phyloP scores from a whole-genome alignment of 2,113 vertebrate genomes.

The Chrysemys picta region DNA sequence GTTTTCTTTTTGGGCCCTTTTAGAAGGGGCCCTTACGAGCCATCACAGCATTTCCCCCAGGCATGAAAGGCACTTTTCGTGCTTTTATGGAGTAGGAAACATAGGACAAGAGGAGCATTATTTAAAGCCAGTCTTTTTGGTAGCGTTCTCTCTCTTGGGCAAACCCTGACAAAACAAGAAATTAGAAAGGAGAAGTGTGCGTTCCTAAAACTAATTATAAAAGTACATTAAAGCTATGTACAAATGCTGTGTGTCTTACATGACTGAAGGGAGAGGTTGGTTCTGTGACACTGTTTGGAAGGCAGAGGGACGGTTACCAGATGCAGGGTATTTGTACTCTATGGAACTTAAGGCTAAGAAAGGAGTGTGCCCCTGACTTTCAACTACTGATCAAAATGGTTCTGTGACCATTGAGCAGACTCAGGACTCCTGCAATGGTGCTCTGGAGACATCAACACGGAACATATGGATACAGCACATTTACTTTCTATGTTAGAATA shows the following conservation, averaged over 20 bases:
- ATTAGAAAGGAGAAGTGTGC: not conserved
- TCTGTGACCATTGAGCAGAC: not conserved
- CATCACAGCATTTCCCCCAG: not conserved
- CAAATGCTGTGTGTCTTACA: not conserved
- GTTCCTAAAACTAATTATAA: conserved; percentile 21
- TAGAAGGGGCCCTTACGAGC: not conserved
- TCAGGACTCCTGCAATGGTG: not conserved
- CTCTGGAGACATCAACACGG: not conserved
- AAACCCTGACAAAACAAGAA: not conserved
- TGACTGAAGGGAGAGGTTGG: not conserved
- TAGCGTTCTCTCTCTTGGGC: not conserved
- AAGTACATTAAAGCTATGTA: not conserved
- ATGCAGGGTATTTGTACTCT: not conserved
- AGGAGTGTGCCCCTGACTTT: conserved; percentile 9
- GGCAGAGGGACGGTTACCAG: not conserved
- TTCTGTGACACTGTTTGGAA: not conserved
- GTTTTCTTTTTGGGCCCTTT: not conserved
- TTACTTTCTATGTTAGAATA: not conserved
- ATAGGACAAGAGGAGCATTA: not conserved
- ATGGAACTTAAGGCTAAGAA: conserved; percentile 13
- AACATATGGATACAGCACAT: not conserved
- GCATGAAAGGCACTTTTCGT: not conserved
- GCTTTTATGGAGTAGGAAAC: not conserved
- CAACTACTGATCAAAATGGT: not conserved
- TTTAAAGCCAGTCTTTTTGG: not conserved